Evolutionary conservation across 1,140 invertebrate genomes (phyloP), one percentile per base, ranked within the genome.

Genomic region (Teleogryllus occipitalis): DNA sequence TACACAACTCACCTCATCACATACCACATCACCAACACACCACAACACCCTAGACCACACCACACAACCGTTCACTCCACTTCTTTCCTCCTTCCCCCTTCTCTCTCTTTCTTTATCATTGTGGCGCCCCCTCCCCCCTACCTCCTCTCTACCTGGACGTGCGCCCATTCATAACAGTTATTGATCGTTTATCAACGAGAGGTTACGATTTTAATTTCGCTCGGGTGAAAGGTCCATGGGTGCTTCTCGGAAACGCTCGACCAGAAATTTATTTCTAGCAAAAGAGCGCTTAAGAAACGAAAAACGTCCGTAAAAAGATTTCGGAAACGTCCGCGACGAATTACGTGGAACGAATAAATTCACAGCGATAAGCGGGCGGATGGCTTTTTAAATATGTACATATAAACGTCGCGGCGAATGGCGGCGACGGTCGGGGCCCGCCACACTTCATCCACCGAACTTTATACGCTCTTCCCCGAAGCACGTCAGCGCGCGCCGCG

Each of bases 381-480:
- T 65, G 54, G 54, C 54, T 65, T 18, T 65, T 65, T 65, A 65
- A 65, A 65, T 65, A 65, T 65, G 54, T 65, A 65, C 54, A 65
- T 65, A 65, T 65, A 65, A 65, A 65, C 54, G 54, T 65, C 54
- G 54, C 54, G 54, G 54, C 54, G 54, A 65, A 65, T 65, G 54
- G 54, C 27, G 54, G 54, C 0, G 54, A 1, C 54, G 54, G 18
- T 39, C 27, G 27, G 27, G 5, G 27, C 27, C 27, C 5, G 27
- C 27, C 27, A 39, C 27, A 39, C 27, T 39, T 39, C 27, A 39
- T 39, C 27, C 27, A 39, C 27, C 27, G 27, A 39, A 39, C 27
- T 39, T 39, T 39, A 39, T 39, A 65, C 54, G 54, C 54, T 65
- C 54, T 10, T 65, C 54, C 27, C 54, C 54, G 10, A 65, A 65